phyloP scores from a whole-genome alignment of 1,140 invertebrate species.

The Macrotrachela quadricornifera region DNA sequence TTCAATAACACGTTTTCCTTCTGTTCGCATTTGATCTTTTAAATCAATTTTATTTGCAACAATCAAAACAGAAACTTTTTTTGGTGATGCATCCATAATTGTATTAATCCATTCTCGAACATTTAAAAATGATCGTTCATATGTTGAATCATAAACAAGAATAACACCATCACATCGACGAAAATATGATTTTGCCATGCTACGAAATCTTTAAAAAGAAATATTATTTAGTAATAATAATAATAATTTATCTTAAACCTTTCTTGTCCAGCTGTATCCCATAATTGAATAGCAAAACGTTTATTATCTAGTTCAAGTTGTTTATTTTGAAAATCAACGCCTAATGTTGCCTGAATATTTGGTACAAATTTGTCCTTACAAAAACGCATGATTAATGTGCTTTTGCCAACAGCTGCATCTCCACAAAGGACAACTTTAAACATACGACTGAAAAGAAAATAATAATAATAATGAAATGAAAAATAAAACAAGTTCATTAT shows the following conservation, averaged over 20 bases:
- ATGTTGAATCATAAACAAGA: conserved; percentile 46
- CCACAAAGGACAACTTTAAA: conserved; percentile 45
- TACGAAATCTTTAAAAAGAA: conserved; percentile 34
- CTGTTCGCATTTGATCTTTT: too few relatives aligned
- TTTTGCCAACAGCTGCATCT: conserved; percentile 45
- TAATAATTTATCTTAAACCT: conserved; percentile 36
- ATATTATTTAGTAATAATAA: not conserved
- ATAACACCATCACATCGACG: conserved; percentile 46
- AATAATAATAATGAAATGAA: too few relatives aligned
- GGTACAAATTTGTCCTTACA: conserved; percentile 39
- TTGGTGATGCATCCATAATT: not conserved
- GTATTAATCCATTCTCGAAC: conserved; percentile 37
- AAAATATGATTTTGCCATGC: conserved; percentile 47
- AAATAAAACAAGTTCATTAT: too few relatives aligned
- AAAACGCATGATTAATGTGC: conserved; percentile 41
- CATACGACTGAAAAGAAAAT: conserved; percentile 20
- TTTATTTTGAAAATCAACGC: conserved; percentile 41
- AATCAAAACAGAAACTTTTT: too few relatives aligned
- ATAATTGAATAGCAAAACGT: conserved; percentile 36
- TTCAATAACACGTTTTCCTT: too few relatives aligned
- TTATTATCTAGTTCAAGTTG: conserved; percentile 29
- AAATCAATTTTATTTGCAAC: too few relatives aligned
- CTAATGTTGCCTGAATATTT: conserved; percentile 40
- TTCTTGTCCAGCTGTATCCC: conserved; percentile 41
- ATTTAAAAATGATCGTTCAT: conserved; percentile 40